These are phyloP conservation scores for Drosophila nr. fundita DNA, from an alignment of 2,888 invertebrate genomes.

Conservation along the genomic window DNA sequence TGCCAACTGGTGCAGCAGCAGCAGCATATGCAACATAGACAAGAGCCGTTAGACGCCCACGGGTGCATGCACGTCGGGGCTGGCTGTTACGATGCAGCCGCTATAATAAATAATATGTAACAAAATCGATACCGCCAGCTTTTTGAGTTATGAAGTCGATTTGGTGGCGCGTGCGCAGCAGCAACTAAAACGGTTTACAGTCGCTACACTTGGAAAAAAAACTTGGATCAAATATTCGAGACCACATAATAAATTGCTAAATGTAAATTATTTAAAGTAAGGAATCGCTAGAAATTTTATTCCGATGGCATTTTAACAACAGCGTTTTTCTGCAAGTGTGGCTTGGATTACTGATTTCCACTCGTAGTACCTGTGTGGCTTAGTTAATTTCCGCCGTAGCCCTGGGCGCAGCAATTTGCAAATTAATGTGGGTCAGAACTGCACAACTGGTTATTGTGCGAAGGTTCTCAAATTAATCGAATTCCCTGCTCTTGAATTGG, in stretches of 20 bases:
- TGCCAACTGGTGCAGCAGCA: slow-evolving; percentile 28
- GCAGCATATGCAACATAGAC: slow-evolving; percentile 64
- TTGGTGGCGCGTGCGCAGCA: slow-evolving; percentile 59
- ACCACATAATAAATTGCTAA: not conserved
- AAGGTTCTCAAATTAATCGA: slow-evolving; percentile 44
- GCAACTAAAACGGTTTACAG: slow-evolving; percentile 17
- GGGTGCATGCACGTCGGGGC: slow-evolving; percentile 29
- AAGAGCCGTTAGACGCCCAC: slow-evolving; percentile 72
- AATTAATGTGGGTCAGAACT: slow-evolving; percentile 71
- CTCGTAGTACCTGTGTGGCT: slow-evolving; percentile 31
- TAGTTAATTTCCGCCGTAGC: slow-evolving; percentile 70
- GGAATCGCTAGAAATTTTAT: not conserved
- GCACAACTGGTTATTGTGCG: slow-evolving; percentile 57
- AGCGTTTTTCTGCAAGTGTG: not conserved
- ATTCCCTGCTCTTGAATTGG: slow-evolving; percentile 13
- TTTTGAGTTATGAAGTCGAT: slow-evolving; percentile 68
- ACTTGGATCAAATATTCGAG: not conserved
- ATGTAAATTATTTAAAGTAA: not conserved
- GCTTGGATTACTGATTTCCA: slow-evolving; percentile 15
- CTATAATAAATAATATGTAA: slow-evolving; percentile 75
- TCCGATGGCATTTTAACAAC: not conserved
- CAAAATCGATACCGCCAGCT: slow-evolving; percentile 67
- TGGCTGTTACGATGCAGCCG: slow-evolving; percentile 37
- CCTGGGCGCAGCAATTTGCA: slow-evolving; percentile 58
- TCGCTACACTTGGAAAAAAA: not conserved